A percentile compares a stretch with the other conserved stretches of the same genome.
Conservation (phyloP, 2,113 vertebrate genomes). For the Trogon surrucura region DNA sequence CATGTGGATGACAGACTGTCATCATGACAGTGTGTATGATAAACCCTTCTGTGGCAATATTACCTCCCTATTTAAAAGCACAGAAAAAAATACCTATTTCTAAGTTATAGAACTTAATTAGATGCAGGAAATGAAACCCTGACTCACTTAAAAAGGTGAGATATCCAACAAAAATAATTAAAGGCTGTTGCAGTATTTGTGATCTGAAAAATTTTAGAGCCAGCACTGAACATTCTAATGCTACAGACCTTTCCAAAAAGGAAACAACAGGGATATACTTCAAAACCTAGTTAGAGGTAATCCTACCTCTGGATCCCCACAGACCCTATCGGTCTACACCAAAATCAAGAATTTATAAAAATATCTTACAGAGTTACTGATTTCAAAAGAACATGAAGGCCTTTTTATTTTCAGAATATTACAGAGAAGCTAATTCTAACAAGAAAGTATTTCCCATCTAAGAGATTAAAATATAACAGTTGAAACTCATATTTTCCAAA, state of each 20-base stretch:
- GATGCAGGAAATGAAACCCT: not conserved
- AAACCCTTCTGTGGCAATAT: not conserved
- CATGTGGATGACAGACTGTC: not conserved
- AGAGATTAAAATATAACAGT: not conserved
- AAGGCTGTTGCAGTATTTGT: not conserved
- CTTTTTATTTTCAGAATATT: not conserved
- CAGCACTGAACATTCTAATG: not conserved
- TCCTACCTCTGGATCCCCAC: not conserved
- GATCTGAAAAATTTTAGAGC: not conserved
- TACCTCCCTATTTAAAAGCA: not conserved
- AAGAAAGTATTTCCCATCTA: not conserved
- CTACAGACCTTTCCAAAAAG: not conserved
- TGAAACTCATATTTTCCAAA: not conserved
- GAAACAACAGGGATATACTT: not conserved
- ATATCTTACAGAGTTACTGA: not conserved
- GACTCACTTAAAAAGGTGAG: not conserved
- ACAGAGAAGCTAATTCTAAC: not conserved
- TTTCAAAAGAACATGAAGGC: not conserved
- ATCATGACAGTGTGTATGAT: not conserved
- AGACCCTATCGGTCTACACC: not conserved
- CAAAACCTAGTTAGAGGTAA: not conserved
- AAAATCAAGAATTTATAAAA: slow-evolving; percentile 1
- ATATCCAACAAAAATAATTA: not conserved
- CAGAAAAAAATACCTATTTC: not conserved
- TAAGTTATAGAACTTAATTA: not conserved